These are phyloP conservation scores for Todus mexicanus DNA, from an alignment of 2,797 vertebrate genomes.

Conservation along the genomic window DNA sequence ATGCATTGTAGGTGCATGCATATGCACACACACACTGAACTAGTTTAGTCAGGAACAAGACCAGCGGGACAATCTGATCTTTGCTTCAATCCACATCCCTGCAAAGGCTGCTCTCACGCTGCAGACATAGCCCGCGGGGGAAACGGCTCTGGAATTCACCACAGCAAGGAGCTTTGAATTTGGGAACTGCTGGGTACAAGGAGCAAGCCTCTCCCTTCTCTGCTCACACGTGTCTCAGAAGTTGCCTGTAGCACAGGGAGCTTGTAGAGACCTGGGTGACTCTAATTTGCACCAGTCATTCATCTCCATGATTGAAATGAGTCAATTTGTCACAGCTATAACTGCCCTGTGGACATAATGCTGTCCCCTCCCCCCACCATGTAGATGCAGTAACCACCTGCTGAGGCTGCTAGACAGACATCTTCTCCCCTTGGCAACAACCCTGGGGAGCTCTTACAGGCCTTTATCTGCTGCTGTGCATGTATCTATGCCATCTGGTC, in stretches of 20 bases:
- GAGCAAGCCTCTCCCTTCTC: neutral
- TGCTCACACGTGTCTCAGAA: fast-evolving
- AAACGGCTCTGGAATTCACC: constrained; percentile 5
- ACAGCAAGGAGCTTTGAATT: neutral
- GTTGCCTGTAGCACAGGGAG: neutral
- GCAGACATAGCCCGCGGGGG: constrained; percentile 1
- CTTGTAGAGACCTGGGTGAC: neutral
- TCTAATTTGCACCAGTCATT: neutral
- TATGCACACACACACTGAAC: neutral
- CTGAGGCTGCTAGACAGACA: constrained; percentile 53
- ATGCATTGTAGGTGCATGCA: neutral
- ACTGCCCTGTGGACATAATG: neutral
- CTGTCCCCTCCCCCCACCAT: neutral
- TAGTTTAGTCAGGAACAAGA: neutral
- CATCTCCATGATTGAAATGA: neutral
- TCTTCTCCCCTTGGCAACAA: neutral
- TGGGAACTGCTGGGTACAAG: neutral
- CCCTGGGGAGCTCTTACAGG: neutral
- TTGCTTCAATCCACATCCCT: constrained; percentile 46
- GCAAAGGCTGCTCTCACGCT: neutral
- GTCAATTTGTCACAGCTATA: neutral
- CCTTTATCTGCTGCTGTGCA: neutral
- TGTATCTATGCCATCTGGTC: constrained; percentile 24
- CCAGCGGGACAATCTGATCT: neutral
- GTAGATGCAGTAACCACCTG: constrained; percentile 9